phyloP scores from a whole-genome alignment of 2,888 invertebrate genomes.

The Entomobrya multifasciata region DNA sequence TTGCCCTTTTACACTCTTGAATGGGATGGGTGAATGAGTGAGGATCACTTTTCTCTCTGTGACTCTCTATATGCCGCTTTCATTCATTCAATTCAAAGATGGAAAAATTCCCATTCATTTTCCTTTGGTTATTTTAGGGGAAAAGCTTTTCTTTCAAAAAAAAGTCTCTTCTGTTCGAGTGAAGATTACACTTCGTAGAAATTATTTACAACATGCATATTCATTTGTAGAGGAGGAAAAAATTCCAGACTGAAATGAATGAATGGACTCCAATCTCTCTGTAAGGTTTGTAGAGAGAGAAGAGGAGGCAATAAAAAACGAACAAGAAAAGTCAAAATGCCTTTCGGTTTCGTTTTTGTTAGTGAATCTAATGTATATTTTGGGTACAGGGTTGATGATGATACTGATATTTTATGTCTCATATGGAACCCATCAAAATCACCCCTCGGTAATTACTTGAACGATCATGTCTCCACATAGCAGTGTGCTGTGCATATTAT shows the following conservation, averaged over 20 bases:
- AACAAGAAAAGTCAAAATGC: constrained; percentile 14
- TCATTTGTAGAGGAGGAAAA: constrained; percentile 39
- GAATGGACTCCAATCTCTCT: not conserved
- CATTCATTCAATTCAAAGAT: not conserved
- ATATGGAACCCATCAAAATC: constrained; percentile 69
- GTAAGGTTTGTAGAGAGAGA: constrained; percentile 32
- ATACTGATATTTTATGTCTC: constrained; percentile 65
- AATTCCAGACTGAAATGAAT: constrained; percentile 18
- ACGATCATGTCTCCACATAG: not conserved
- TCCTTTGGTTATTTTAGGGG: constrained; percentile 10
- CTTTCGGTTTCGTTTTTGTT: not conserved
- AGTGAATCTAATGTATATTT: constrained; percentile 16
- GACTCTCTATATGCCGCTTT: not conserved
- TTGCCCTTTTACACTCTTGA: constrained; percentile 54
- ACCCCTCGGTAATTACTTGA: constrained; percentile 63
- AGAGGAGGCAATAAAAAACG: not conserved
- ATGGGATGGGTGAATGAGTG: constrained; percentile 29
- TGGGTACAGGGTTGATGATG: not conserved
- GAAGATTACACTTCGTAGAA: not conserved
- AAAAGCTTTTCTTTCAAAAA: not conserved
- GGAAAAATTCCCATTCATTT: constrained; percentile 38
- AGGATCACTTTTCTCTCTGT: constrained; percentile 5
- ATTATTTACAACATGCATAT: constrained; percentile 58
- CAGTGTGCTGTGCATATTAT: constrained; percentile 2
- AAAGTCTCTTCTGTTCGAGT: not conserved